Evolutionary conservation across 2,888 invertebrate species (phyloP), one percentile per base, ranked within the genome.

Genomic region (Cantharis flavilabris): DNA sequence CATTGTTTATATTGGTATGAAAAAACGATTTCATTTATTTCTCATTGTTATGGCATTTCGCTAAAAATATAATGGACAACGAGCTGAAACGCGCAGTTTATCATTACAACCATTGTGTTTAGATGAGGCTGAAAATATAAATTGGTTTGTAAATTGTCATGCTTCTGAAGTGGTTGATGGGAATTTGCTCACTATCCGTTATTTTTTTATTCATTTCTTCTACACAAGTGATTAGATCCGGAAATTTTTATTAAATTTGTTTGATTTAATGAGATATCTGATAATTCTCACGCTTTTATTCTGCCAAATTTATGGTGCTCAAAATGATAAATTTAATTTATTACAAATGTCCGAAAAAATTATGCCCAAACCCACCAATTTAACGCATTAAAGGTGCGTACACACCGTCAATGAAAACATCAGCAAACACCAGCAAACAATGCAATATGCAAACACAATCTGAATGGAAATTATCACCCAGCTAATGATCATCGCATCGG

Each of bases 111-210:
- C 81, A 84, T 84, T 84, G 85, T 85, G 83, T 80, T 81, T 81
- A 82, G 84, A 84, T 83, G 84, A 82, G 81, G 82, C 83, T 79
- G 83, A 84, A 85, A 84, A 84, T 84, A 84, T 83, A 84, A 85
- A 85, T 83, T 83, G 84, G 84, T 84, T 85, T 84, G 84, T 85
- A 84, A 84, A 85, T 85, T 84, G 78, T 78, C 78, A 75, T 78
- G 49, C 70, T 75, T 78, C 78, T 78, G 75, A 75, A 78, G 78
- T 75, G 72, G 73, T 70, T 75, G 74, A 67, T 72, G 72, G 72
- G 75, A 77, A 72, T 75, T 75, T 70, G 70, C 72, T 62, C 70
- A 30, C 64, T 71, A 70, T 70, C 33, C 71, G 23, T 73, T 78
- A 73, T 76, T 78, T 78, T 26, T 63, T 18, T 67, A 67, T 67